Evolutionary conservation across 2,113 vertebrate species (phyloP).

Genomic region (Enhydra lutris): DNA sequence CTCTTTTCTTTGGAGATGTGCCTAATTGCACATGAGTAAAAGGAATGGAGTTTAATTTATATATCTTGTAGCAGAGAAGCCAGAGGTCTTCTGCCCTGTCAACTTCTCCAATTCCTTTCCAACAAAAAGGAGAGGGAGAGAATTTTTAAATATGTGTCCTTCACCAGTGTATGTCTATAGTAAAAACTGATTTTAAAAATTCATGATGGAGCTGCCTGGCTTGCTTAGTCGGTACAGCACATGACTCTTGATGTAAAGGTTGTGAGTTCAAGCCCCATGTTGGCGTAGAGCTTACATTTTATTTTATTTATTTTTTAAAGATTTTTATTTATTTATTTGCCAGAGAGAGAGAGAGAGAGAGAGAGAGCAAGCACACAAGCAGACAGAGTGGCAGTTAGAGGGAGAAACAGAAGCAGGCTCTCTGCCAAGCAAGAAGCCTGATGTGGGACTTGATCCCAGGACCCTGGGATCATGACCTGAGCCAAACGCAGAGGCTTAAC

Average conservation of each 20-base stretch:
- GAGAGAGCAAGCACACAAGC: too few species aligned
- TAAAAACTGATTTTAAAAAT: not conserved
- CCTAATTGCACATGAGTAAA: not conserved
- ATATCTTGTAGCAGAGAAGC: not conserved
- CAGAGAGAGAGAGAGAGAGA: too few species aligned
- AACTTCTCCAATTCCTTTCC: not conserved
- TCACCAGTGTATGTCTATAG: not conserved
- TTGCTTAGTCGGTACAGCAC: not conserved
- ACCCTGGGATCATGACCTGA: too few species aligned
- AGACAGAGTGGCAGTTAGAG: too few species aligned
- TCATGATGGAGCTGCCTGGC: not conserved
- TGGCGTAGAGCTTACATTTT: not conserved
- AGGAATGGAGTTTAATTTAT: constrained; percentile 16
- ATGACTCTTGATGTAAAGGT: not conserved
- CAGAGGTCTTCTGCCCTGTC: not conserved
- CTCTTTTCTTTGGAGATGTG: not conserved
- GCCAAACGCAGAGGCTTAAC: too few species aligned
- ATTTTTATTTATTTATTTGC: too few species aligned
- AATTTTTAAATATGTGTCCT: not conserved
- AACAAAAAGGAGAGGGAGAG: not conserved
- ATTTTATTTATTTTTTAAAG: too few species aligned
- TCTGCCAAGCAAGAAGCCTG: too few species aligned
- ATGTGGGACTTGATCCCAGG: too few species aligned
- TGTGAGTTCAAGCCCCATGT: not conserved
- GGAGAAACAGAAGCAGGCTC: too few species aligned